Conservation (phyloP, 2,797 vertebrate genomes). For the Melanotaenia parkinsoni region DNA sequence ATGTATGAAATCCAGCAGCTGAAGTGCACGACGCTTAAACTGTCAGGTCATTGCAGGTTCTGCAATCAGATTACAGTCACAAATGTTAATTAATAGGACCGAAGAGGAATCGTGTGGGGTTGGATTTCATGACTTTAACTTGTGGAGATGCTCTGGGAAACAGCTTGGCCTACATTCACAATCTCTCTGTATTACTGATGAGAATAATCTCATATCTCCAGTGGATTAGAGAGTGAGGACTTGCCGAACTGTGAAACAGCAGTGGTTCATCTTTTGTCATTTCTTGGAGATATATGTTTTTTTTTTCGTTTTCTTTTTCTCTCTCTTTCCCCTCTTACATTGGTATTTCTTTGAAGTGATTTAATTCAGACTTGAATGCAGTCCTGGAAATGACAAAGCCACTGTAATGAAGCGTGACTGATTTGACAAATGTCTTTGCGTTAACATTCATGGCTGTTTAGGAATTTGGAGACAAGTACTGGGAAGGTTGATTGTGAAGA, state of each 20-base stretch:
- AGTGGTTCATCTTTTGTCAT: constrained; percentile 47
- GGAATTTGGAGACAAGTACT: constrained; percentile 40
- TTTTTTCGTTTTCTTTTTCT: background rate
- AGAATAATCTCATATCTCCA: constrained; percentile 72
- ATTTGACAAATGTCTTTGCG: constrained; percentile 64
- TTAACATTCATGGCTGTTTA: constrained; percentile 56
- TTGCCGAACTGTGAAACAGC: constrained; percentile 54
- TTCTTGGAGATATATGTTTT: constrained; percentile 43
- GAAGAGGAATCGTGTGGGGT: constrained; percentile 13
- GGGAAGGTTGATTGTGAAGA: constrained; percentile 40
- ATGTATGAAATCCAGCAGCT: background rate
- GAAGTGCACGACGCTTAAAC: constrained; percentile 5
- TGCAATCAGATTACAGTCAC: constrained; percentile 38
- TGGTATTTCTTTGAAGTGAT: constrained; percentile 65
- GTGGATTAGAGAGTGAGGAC: constrained; percentile 66
- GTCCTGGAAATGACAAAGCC: constrained; percentile 71
- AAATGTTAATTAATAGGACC: constrained; percentile 29
- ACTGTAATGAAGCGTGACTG: constrained; percentile 68
- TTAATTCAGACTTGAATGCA: constrained; percentile 59
- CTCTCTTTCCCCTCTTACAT: constrained; percentile 17
- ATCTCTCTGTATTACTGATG: constrained; percentile 58
- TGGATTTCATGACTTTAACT: constrained; percentile 46
- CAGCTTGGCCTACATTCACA: constrained; percentile 69
- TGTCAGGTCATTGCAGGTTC: constrained; percentile 3
- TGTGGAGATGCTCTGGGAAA: constrained; percentile 44